Base-by-base conservation (phyloP, 2,797 vertebrate genomes). In the Erpetoichthys calabaricus region DNA sequence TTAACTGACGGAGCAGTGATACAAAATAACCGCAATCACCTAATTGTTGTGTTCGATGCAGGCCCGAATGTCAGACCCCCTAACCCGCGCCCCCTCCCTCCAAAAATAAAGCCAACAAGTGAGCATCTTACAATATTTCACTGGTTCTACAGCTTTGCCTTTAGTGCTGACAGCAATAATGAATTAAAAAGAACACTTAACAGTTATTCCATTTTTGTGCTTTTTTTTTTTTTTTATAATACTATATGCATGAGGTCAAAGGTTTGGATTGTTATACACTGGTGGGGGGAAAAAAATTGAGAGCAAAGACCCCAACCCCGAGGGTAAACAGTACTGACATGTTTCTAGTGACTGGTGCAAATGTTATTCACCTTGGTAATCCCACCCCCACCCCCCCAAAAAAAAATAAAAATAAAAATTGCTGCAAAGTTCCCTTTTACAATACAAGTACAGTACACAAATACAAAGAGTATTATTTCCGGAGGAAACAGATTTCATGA, bases 341-440 rank as follows among this genome's bases (percentile, higher is more conserved):
- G 44, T 56, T 25, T 84, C 78, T 82, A 82, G 79, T 81, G 73
- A 78, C 75, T 78, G 78, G 74, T 74, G 42, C 56, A 61, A 53
- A 64, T 58, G 45, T 46, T 44, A 49, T 49, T 46, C 60, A 49
- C 45, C 51, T 45, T 7, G 54, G 45, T 80, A 51, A 43, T 8
- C 50, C 55, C 78, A 6, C 46, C 78, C 77, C 88, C 82, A 77
- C 81, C 82, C 88, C 89, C 87, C 84, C 76, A 90, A 92, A 89
- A 90, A 91, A 90, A 76, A 73, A 76, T 46, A 51, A 67, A 72
- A 70, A 78, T 80, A 77, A 80, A 75, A 85, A 90, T 94, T 91
- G 97, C 91, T 92, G 95, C 93, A 96, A 96, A 92, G 95, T 95
- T 97, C 93, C 94, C 96, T 97, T 87, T 97, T 93, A 97, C 94